Percentiles rank a stretch among this genome's conserved stretches.
Evolutionary conservation across 2,113 vertebrate genomes (phyloP).

Genomic region (Mola mola): DNA sequence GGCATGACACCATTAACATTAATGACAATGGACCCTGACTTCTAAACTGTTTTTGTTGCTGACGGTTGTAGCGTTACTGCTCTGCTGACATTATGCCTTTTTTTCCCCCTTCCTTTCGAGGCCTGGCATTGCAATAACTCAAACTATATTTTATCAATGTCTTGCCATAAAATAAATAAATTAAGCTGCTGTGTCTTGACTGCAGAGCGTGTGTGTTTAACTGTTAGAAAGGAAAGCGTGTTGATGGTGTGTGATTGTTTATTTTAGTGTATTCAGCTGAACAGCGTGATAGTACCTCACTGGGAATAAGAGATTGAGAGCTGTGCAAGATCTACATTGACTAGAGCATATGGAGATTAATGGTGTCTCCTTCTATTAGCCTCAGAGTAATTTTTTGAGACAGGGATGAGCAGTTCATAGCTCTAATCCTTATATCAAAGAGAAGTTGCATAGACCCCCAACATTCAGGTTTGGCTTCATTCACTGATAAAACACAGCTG

Average conservation of each 20-base stretch:
- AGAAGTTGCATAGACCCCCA: constrained; percentile 48
- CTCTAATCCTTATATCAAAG: constrained; percentile 71
- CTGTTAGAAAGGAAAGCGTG: constrained; percentile 42
- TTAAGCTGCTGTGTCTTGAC: constrained; percentile 53
- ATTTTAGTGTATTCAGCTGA: constrained; percentile 29
- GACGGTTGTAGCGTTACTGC: constrained; percentile 9
- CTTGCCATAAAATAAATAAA: constrained; percentile 41
- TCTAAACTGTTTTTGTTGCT: constrained; percentile 26
- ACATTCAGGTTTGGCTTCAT: constrained; percentile 51
- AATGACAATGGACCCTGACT: constrained; percentile 32
- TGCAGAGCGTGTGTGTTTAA: constrained; percentile 34
- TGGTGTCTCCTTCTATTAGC: constrained; percentile 65
- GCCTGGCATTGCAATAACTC: constrained; percentile 41
- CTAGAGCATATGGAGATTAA: constrained; percentile 65
- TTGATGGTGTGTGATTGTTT: constrained; percentile 25
- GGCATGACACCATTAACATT: constrained; percentile 32
- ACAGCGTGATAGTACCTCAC: constrained; percentile 13
- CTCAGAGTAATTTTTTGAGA: constrained; percentile 68
- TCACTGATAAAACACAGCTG: constrained; percentile 26
- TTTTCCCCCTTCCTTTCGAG: too few relatives aligned
- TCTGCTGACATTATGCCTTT: constrained; percentile 17
- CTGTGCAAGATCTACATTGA: constrained; percentile 50
- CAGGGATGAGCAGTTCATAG: constrained; percentile 53
- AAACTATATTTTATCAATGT: constrained; percentile 41
- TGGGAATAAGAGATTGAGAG: constrained; percentile 27